Percentiles rank a stretch among this genome's conserved stretches.
These are phyloP conservation scores for Xenotilapia caudafasciata DNA, from an alignment of 2,113 vertebrate species.

Conservation along the genomic window DNA sequence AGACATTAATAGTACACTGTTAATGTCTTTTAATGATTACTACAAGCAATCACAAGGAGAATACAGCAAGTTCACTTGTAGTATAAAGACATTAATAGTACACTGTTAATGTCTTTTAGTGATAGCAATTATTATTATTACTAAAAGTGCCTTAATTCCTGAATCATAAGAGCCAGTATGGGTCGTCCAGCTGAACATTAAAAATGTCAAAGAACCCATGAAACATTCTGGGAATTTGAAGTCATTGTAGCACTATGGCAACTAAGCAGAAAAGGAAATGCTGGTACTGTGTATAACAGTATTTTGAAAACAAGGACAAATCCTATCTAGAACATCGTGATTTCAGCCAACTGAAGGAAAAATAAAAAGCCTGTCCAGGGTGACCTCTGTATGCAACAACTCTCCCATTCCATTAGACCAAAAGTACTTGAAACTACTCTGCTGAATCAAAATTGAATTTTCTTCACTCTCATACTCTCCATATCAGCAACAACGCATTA, in stretches of 20 bases:
- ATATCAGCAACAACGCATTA: constrained; percentile 63
- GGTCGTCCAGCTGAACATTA: not conserved
- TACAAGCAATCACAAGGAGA: not conserved
- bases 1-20: not conserved
- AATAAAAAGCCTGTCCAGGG: constrained; percentile 2
- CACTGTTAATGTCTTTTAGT: not conserved
- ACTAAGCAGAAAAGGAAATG: not conserved
- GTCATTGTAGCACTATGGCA: not conserved
- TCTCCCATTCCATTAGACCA: constrained; percentile 53
- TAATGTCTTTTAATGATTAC: not conserved
- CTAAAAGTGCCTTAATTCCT: not conserved
- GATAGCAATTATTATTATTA: not conserved
- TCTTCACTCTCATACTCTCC: constrained; percentile 47
- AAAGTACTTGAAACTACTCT: constrained; percentile 61
- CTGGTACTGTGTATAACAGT: not conserved
- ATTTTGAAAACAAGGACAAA: constrained; percentile 8
- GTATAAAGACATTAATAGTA: not conserved
- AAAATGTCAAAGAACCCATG: not conserved
- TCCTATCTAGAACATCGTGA: constrained; percentile 12
- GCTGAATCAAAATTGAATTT: constrained; percentile 65
- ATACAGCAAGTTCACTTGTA: not conserved
- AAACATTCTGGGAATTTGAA: not conserved
- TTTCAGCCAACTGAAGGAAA: not conserved
- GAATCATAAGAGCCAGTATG: not conserved
- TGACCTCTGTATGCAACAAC: constrained; percentile 55